Percentiles rank a stretch among this genome's conserved stretches.
These are phyloP conservation scores for Rousettus leschenaultii DNA, from an alignment of 2,113 vertebrate genomes.

Conservation along the genomic window DNA sequence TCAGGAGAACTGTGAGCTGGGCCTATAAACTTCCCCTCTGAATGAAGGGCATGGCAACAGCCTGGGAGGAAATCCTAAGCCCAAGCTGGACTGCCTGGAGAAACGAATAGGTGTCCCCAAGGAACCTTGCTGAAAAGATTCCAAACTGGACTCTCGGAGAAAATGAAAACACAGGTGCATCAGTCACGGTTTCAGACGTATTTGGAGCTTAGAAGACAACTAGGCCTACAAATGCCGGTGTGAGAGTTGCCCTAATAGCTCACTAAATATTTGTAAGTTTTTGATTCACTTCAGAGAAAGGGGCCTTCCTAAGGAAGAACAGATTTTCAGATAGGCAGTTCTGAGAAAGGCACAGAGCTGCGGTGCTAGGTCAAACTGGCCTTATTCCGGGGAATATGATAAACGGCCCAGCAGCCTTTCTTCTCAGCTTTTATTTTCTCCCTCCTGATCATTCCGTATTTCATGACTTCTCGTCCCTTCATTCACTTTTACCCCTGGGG, in stretches of 20 bases:
- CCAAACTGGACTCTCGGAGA: neutral
- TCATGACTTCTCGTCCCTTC: conserved; percentile 17
- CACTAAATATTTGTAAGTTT: conserved; percentile 23
- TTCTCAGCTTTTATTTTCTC: conserved; percentile 49
- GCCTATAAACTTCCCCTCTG: neutral
- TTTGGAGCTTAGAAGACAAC: neutral
- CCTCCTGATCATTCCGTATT: conserved; percentile 23
- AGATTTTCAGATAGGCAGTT: conserved; percentile 8
- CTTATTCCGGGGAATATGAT: conserved; percentile 23
- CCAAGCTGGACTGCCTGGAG: neutral
- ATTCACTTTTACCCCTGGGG: neutral
- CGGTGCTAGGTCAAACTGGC: neutral
- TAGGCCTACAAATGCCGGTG: neutral
- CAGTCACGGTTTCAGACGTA: neutral
- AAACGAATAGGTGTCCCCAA: neutral
- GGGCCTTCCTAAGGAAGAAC: conserved; percentile 11
- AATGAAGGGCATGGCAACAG: neutral
- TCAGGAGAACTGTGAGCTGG: neutral
- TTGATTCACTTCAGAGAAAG: neutral
- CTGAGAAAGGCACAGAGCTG: neutral
- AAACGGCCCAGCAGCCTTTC: conserved; percentile 38
- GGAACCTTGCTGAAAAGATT: neutral
- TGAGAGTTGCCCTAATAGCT: neutral
- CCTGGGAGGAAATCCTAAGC: neutral
- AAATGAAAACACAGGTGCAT: neutral